These are phyloP conservation scores for Heptranchias perlo DNA, from an alignment of 2,113 vertebrate genomes.

Conservation along the genomic window DNA sequence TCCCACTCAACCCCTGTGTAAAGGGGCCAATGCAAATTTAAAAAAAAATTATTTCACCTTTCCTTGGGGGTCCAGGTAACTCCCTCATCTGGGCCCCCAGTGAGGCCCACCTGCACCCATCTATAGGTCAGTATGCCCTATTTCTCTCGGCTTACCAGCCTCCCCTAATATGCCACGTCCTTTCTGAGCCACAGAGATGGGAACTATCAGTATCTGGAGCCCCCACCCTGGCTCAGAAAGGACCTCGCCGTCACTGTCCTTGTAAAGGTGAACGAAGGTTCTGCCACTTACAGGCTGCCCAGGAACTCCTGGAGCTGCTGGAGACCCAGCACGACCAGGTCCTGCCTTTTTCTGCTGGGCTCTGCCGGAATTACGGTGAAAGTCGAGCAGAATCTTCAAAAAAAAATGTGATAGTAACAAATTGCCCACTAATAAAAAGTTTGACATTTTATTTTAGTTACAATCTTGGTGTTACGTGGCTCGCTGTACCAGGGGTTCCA, in stretches of 20 bases:
- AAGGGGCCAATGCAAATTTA: not conserved
- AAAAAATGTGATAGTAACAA: not conserved
- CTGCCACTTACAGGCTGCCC: not conserved
- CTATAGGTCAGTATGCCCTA: not conserved
- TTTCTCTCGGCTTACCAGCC: not conserved
- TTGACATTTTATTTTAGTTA: conserved; percentile 2
- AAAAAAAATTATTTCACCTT: not conserved
- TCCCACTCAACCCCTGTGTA: not conserved
- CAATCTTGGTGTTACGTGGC: conserved; percentile 10
- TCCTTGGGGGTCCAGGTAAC: not conserved
- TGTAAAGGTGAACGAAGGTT: not conserved
- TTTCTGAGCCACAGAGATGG: not conserved
- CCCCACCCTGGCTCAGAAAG: not conserved
- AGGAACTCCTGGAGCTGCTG: not conserved
- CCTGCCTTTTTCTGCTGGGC: not conserved
- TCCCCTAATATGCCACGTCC: not conserved
- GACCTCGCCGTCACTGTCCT: not conserved
- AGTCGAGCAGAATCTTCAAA: not conserved
- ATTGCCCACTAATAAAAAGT: not conserved
- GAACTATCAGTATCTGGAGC: not conserved
- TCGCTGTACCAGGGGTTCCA: not conserved
- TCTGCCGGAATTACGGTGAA: not conserved
- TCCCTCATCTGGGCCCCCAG: not conserved
- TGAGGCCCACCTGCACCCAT: not conserved
- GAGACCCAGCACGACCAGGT: not conserved